These are phyloP conservation scores for Papilio dardanus DNA, from an alignment of 1,140 invertebrate species.

Conservation along the genomic window DNA sequence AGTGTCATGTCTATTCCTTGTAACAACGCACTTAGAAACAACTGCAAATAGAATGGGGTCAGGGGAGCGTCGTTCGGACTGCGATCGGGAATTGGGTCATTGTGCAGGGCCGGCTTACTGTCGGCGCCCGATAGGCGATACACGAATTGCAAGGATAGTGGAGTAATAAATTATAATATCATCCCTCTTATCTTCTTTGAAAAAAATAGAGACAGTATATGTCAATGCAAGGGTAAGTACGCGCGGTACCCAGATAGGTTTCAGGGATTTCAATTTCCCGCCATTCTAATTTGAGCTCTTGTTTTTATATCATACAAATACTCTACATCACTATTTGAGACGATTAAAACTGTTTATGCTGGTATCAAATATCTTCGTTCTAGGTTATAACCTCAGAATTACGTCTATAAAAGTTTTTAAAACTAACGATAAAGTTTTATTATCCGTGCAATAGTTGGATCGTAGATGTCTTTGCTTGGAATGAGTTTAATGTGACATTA, in stretches of 20 bases:
- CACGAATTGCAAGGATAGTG: neutral
- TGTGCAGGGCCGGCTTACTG: constrained; percentile 14
- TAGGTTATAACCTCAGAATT: neutral
- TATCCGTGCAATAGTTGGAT: neutral
- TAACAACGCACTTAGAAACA: constrained; percentile 12
- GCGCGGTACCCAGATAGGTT: no score
- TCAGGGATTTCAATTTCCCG: no score
- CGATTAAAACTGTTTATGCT: neutral
- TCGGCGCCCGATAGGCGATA: neutral
- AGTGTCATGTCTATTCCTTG: neutral
- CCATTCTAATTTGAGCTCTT: no score
- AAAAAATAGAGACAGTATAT: no score
- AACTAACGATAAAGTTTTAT: neutral
- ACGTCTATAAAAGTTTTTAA: constrained; percentile 3
- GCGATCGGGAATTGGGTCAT: constrained; percentile 17
- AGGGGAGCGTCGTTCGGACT: constrained; percentile 21
- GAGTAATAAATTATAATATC: no score
- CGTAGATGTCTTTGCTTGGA: neutral
- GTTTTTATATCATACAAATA: no score
- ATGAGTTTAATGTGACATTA: constrained; percentile 7
- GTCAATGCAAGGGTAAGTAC: no score
- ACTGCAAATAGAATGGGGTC: constrained; percentile 23
- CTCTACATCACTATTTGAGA: no score
- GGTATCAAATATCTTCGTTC: neutral
- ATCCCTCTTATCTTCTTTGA: no score